phyloP scores from a whole-genome alignment of 2,888 invertebrate genomes.

The Tryphoninae sp. region DNA sequence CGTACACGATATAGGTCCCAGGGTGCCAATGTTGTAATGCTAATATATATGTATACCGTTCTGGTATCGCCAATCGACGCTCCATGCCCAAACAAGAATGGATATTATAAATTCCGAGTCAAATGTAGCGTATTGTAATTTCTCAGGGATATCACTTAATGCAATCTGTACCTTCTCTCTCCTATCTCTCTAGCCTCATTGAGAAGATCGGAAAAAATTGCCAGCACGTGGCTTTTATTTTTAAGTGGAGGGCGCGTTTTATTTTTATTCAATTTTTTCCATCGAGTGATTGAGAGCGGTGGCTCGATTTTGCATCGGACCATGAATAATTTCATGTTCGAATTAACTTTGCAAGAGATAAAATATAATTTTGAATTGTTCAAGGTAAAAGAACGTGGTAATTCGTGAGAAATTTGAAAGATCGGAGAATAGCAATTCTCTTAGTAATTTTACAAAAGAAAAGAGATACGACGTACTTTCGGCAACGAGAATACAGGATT shows the following conservation, averaged over 20 bases:
- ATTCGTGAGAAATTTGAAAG: constrained; percentile 66
- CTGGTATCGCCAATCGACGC: constrained; percentile 70
- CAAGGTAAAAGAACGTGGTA: constrained; percentile 11
- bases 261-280: constrained; percentile 54
- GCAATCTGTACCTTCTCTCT: constrained; percentile 71
- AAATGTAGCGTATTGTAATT: constrained; percentile 81
- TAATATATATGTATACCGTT: constrained; percentile 8
- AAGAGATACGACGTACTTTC: constrained; percentile 65
- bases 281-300: neutral
- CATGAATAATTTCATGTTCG: constrained; percentile 48
- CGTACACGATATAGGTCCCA: constrained; percentile 77
- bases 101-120: constrained; percentile 80
- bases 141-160: constrained; percentile 78
- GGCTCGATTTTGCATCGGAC: constrained; percentile 18
- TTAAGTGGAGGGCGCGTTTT: constrained; percentile 19
- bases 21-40: constrained; percentile 69
- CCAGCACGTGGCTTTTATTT: constrained; percentile 22
- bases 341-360: constrained; percentile 4
- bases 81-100: constrained; percentile 51
- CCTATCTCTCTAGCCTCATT: constrained; percentile 29
- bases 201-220: constrained; percentile 40
- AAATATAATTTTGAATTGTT: neutral
- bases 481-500: constrained; percentile 72
- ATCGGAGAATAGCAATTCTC: constrained; percentile 62
- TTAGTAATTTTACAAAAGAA: constrained; percentile 55